phyloP scores from a whole-genome alignment of 2,888 invertebrate genomes.

The Parapristionchus giblindavisi region DNA sequence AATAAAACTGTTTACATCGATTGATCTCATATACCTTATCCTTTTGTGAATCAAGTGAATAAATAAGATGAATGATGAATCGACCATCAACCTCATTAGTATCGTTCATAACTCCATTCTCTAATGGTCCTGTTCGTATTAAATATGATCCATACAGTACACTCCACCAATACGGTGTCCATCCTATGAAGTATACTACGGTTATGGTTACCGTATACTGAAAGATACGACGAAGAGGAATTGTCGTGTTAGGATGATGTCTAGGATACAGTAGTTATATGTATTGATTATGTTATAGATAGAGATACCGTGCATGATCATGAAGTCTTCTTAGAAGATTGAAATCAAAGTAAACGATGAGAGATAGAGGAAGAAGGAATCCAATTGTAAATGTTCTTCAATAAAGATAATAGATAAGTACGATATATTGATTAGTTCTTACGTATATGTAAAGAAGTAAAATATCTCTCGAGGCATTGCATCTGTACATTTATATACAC shows the following conservation, averaged over 20 bases:
- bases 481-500: constrained; percentile 63
- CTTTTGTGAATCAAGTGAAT: no score
- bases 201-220: constrained; percentile 66
- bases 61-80: not conserved
- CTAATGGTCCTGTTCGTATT: constrained; percentile 29
- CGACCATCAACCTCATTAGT: not conserved
- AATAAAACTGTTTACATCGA: no score
- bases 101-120: not conserved
- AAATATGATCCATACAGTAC: constrained; percentile 47
- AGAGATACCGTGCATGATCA: constrained; percentile 14
- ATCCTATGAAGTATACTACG: constrained; percentile 66
- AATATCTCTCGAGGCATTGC: constrained; percentile 64
- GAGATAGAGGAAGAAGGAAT: constrained; percentile 63
- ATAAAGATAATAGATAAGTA: not conserved
- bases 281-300: not conserved
- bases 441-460: constrained; percentile 65
- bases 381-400: constrained; percentile 66
- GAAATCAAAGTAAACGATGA: constrained; percentile 65
- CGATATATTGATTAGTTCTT: not conserved
- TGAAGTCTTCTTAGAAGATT: constrained; percentile 51
- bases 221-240: constrained; percentile 63
- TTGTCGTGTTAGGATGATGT: constrained; percentile 58
- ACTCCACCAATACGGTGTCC: constrained; percentile 67
- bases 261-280: constrained; percentile 37
- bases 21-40: no score